A percentile compares a stretch with the other conserved stretches of the same genome.
phyloP scores from a whole-genome alignment of 2,888 invertebrate genomes.

The Hydrotaea diabolus region DNA sequence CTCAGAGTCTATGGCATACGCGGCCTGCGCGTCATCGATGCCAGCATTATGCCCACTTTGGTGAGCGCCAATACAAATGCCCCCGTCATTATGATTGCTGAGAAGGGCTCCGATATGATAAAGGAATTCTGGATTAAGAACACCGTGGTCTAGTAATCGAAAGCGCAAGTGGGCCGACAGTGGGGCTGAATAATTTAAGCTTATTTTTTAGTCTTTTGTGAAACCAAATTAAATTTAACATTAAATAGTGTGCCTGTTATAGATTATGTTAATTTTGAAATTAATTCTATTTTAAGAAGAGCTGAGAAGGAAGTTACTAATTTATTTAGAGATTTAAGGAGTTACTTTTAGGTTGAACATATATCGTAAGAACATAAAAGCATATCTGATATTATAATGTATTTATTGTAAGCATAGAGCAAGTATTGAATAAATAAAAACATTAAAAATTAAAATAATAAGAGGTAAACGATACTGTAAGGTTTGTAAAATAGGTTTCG shows the following conservation, averaged over 20 bases:
- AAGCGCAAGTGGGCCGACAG: background rate
- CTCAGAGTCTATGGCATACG: constrained; percentile 89
- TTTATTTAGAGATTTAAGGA: background rate
- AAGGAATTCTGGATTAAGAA: constrained; percentile 90
- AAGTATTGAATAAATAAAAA: background rate
- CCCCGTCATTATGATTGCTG: constrained; percentile 93
- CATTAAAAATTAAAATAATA: constrained; percentile 3
- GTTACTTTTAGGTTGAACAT: background rate
- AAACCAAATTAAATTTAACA: constrained; percentile 52
- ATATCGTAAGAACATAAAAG: background rate
- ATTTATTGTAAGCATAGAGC: background rate
- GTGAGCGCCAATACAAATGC: constrained; percentile 94
- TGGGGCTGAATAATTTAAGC: constrained; percentile 22
- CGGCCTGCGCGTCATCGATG: constrained; percentile 90
- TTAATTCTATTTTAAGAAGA: background rate
- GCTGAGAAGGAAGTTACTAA: background rate
- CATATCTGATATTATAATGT: background rate
- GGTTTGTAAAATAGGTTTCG: too few species aligned
- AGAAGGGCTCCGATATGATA: constrained; percentile 93
- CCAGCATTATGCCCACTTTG: constrained; percentile 92
- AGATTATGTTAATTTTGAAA: constrained; percentile 17
- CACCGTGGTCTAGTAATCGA: constrained; percentile 72
- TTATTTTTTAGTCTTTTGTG: constrained; percentile 23
- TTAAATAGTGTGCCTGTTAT: constrained; percentile 25
- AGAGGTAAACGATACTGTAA: background rate